Evolutionary conservation across 2,113 vertebrate species (phyloP).

Genomic region (Catharus bicknelli): DNA sequence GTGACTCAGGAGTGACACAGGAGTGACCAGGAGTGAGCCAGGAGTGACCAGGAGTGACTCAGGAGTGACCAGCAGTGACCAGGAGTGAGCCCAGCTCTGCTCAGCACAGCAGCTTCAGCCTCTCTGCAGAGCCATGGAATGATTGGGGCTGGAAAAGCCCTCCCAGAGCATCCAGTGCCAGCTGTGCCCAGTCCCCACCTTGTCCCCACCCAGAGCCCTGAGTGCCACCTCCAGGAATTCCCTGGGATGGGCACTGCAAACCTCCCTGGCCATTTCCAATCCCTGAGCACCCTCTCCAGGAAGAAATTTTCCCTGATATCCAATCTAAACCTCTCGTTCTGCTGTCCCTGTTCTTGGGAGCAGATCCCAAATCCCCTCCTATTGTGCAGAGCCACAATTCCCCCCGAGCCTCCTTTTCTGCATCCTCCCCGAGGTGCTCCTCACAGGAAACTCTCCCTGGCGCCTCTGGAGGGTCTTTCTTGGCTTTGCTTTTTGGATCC

Average conservation of each 20-base stretch:
- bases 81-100: no score
- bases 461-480: neutral
- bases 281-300: neutral
- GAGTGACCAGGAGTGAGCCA: no score
- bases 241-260: neutral
- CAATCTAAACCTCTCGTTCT: neutral
- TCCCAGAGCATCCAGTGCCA: no score
- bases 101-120: no score
- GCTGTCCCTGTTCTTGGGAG: neutral
- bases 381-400: neutral
- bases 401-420: neutral
- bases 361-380: neutral
- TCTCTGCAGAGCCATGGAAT: neutral
- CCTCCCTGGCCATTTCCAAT: neutral
- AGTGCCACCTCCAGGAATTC: neutral
- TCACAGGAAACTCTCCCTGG: neutral
- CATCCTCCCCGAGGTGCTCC: neutral
- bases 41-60: no score
- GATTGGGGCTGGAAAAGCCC: rapidly evolving
- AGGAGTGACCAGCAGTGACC: neutral
- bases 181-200: neutral
- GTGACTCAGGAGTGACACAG: no score
- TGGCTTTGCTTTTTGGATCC: neutral
- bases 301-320: neutral
- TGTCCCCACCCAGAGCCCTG: neutral